Conservation (phyloP, 2,888 invertebrate species). For the Meliscaeva auricollis region DNA sequence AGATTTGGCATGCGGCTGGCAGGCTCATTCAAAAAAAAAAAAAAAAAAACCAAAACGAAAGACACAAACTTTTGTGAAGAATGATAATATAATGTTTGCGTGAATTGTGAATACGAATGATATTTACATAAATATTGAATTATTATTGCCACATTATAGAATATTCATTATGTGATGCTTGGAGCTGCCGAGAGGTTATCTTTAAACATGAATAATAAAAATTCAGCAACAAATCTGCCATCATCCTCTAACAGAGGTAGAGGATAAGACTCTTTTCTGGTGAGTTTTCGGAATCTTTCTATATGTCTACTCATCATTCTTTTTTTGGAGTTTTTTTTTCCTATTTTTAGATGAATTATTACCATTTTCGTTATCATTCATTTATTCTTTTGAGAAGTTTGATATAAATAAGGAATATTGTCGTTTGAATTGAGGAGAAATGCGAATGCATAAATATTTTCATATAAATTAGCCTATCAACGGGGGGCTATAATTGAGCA, state of each 20-base stretch:
- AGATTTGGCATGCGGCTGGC: slow-evolving; percentile 47
- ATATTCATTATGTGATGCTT: slow-evolving; percentile 42
- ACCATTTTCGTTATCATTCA: slow-evolving; percentile 2
- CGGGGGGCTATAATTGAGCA: no score
- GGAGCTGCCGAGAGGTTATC: slow-evolving; percentile 18
- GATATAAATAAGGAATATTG: neutral
- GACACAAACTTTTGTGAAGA: slow-evolving; percentile 19
- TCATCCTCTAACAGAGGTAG: neutral
- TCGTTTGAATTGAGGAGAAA: neutral
- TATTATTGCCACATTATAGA: slow-evolving; percentile 58
- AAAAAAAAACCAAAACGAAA: neutral
- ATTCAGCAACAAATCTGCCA: neutral
- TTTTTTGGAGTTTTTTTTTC: no score
- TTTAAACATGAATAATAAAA: neutral
- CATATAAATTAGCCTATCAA: no score
- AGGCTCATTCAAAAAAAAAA: slow-evolving; percentile 47
- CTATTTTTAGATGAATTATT: no score
- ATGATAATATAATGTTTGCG: slow-evolving; percentile 63
- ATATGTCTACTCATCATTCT: no score
- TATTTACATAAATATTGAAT: slow-evolving; percentile 60
- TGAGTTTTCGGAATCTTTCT: no score
- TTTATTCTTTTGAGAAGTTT: slow-evolving; percentile 5
- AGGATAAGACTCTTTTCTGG: neutral
- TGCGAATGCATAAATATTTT: neutral
- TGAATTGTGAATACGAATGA: slow-evolving; percentile 23